These are phyloP conservation scores for Aethes cnicana DNA, from an alignment of 2,888 invertebrate genomes.

Conservation along the genomic window DNA sequence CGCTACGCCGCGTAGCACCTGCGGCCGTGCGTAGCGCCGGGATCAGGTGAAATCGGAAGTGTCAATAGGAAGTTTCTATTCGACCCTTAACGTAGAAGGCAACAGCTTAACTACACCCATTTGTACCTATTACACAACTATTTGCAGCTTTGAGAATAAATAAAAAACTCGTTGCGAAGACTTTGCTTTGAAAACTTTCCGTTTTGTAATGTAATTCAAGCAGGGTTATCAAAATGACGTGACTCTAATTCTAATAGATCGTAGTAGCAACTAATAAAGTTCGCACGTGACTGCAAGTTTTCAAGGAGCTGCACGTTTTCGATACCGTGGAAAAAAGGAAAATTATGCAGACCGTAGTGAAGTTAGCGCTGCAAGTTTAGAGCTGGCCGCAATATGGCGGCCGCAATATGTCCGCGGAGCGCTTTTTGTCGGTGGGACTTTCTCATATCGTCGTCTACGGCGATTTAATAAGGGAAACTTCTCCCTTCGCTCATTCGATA, in stretches of 20 bases:
- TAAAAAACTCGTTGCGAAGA: background rate
- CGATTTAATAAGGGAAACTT: slow-evolving; percentile 79
- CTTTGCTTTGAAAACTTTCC: slow-evolving; percentile 7
- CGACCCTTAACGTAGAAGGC: slow-evolving; percentile 2
- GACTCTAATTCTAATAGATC: slow-evolving; percentile 38
- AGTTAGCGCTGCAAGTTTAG: slow-evolving; percentile 73
- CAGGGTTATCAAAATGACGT: slow-evolving; percentile 37
- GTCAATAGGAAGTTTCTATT: slow-evolving; percentile 8
- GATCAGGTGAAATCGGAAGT: slow-evolving; percentile 7
- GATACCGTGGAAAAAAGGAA: slow-evolving; percentile 52
- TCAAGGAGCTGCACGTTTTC: slow-evolving; percentile 39
- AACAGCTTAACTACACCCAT: slow-evolving; percentile 5
- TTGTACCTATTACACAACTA: background rate
- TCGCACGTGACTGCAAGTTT: slow-evolving; percentile 49
- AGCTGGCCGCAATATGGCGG: slow-evolving; percentile 61
- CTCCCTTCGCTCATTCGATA: slow-evolving; percentile 71
- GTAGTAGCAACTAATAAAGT: slow-evolving; percentile 52
- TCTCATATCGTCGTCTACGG: slow-evolving; percentile 71
- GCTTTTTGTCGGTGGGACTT: slow-evolving; percentile 74
- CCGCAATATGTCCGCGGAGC: slow-evolving; percentile 71
- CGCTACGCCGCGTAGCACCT: slow-evolving; percentile 29
- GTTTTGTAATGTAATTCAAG: slow-evolving; percentile 33
- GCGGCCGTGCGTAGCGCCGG: slow-evolving; percentile 22
- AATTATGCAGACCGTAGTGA: slow-evolving; percentile 61
- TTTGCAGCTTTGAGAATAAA: background rate